Conservation (phyloP, 2,113 vertebrate species). For the Micronycteris hirsuta region DNA sequence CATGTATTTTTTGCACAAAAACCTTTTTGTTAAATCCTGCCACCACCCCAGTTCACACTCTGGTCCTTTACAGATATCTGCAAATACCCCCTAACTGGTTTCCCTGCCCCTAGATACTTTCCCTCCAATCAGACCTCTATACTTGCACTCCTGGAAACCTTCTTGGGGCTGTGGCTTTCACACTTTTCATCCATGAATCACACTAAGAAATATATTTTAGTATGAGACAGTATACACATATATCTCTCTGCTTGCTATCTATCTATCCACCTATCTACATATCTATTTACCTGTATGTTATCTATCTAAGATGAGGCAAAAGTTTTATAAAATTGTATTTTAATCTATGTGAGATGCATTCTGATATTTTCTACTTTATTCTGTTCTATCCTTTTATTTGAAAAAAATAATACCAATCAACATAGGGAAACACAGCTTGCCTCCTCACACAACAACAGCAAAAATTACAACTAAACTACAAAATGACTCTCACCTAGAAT, state of each 20-base stretch:
- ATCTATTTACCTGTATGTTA: neutral
- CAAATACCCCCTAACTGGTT: neutral
- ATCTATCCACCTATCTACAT: neutral
- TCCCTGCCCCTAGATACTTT: neutral
- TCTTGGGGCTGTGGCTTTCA: neutral
- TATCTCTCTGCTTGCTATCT: neutral
- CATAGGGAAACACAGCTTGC: no score
- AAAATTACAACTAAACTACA: no score
- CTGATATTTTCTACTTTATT: neutral
- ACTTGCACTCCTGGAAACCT: neutral
- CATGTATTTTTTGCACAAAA: neutral
- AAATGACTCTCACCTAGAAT: no score
- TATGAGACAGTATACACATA: neutral
- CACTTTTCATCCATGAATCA: neutral
- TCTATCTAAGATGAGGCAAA: neutral
- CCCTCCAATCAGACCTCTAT: neutral
- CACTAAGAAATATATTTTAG: neutral
- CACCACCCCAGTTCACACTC: neutral
- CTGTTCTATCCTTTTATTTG: neutral
- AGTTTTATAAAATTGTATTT: neutral
- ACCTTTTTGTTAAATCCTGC: neutral
- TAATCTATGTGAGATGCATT: neutral
- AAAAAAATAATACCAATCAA: neutral
- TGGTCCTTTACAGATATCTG: neutral
- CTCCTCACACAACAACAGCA: no score